Conservation (phyloP, 2,113 vertebrate species). For the Pterophyllum scalare region DNA sequence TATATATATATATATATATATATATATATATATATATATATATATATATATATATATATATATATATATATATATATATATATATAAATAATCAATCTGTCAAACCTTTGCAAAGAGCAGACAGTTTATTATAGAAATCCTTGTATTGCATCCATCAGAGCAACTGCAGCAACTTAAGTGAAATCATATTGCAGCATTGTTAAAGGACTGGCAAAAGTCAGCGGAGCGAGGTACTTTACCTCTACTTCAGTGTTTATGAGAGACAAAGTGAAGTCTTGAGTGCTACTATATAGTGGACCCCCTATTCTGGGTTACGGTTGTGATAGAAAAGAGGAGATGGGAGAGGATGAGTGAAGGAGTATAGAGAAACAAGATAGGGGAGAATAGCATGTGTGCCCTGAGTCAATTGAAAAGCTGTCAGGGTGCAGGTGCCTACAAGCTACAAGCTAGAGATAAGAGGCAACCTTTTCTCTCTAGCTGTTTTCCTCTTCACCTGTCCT, state of each 20-base stretch:
- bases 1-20: too few species aligned
- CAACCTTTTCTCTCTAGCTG: constrained; percentile 54
- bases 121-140: not conserved
- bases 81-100: not conserved
- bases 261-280: constrained; percentile 40
- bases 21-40: too few species aligned
- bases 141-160: not conserved
- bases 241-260: constrained; percentile 20
- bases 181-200: not conserved
- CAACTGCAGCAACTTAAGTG: not conserved
- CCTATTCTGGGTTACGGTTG: constrained; percentile 21
- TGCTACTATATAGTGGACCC: constrained; percentile 7
- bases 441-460: constrained; percentile 76
- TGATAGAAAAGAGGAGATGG: constrained; percentile 45
- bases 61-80: too few species aligned
- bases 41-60: too few species aligned
- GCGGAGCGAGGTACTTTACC: not conserved
- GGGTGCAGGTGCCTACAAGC: constrained; percentile 72
- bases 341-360: constrained; percentile 53
- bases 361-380: constrained; percentile 65
- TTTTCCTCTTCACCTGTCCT: constrained; percentile 62
- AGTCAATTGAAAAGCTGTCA: constrained; percentile 83
- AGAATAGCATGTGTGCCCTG: constrained; percentile 66
- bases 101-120: not conserved
- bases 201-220: not conserved